phyloP scores from a whole-genome alignment of 2,113 vertebrate species.

The Carassius carassius region DNA sequence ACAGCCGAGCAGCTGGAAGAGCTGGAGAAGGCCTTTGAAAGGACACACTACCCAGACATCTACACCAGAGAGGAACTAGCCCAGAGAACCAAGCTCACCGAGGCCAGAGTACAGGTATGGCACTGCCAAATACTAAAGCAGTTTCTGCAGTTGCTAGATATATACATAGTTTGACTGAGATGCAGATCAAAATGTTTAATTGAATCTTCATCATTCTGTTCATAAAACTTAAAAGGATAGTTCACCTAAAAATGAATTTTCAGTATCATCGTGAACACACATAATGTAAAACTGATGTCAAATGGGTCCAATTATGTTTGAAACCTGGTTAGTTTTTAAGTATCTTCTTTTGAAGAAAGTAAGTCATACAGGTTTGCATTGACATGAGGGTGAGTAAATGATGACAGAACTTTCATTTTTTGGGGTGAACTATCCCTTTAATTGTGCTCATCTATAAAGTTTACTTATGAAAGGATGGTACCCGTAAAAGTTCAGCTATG shows the following conservation, averaged over 20 bases:
- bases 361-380: background rate
- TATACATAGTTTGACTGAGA: background rate
- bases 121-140: background rate
- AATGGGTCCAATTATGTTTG: background rate
- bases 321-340: too few species aligned
- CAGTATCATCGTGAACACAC: too few species aligned
- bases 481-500: slow-evolving; percentile 30
- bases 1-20: slow-evolving; percentile 96
- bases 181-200: background rate
- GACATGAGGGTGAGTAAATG: background rate
- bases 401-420: background rate
- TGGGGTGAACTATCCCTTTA: background rate
- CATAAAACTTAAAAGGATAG: background rate
- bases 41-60: slow-evolving; percentile 97
- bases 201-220: background rate
- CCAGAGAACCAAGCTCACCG: slow-evolving; percentile 93
- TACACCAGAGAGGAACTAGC: slow-evolving; percentile 96
- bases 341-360: background rate
- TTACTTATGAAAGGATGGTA: background rate
- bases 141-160: background rate
- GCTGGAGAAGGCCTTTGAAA: slow-evolving; percentile 94
- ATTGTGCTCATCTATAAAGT: background rate
- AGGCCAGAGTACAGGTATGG: slow-evolving; percentile 91
- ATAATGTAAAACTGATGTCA: background rate
- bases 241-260: background rate